phyloP scores from a whole-genome alignment of 2,113 vertebrate genomes.

The Archilochus colubris region DNA sequence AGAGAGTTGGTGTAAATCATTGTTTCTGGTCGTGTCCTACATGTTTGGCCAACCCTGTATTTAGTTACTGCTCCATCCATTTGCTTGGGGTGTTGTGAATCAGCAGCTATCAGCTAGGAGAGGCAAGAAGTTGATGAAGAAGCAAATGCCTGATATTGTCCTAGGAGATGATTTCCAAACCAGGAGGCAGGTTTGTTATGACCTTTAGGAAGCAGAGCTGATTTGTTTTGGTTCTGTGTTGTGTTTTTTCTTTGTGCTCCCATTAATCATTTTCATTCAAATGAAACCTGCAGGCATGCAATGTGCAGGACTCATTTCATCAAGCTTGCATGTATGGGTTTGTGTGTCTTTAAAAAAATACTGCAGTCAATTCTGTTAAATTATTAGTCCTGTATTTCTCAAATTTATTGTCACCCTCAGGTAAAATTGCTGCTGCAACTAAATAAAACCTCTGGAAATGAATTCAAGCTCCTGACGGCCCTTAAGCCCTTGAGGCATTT shows the following conservation, averaged over 20 bases:
- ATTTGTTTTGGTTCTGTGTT: not conserved
- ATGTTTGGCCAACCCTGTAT: not conserved
- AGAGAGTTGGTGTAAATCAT: not conserved
- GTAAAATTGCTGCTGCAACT: conserved; percentile 52
- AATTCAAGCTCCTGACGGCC: conserved; percentile 25
- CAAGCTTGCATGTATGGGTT: not conserved
- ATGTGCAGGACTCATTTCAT: not conserved
- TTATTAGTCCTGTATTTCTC: conserved; percentile 52
- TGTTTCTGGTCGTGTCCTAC: not conserved
- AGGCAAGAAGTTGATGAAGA: not conserved
- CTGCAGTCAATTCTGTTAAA: conserved; percentile 19
- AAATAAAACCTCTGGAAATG: conserved; percentile 47
- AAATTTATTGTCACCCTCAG: conserved; percentile 50
- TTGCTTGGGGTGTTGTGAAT: not conserved
- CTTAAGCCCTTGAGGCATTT: conserved; percentile 53
- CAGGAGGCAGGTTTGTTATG: not conserved
- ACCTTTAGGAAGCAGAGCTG: conserved; percentile 31
- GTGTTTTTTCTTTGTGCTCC: not conserved
- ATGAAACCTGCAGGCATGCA: not conserved
- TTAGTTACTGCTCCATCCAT: not conserved
- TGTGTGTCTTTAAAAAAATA: conserved; percentile 17
- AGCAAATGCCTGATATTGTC: not conserved
- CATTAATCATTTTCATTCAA: conserved; percentile 45
- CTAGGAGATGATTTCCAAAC: conserved; percentile 1
- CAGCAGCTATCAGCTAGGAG: not conserved